Conservation (phyloP, 2,888 invertebrate species). For the Atherix ibis region DNA sequence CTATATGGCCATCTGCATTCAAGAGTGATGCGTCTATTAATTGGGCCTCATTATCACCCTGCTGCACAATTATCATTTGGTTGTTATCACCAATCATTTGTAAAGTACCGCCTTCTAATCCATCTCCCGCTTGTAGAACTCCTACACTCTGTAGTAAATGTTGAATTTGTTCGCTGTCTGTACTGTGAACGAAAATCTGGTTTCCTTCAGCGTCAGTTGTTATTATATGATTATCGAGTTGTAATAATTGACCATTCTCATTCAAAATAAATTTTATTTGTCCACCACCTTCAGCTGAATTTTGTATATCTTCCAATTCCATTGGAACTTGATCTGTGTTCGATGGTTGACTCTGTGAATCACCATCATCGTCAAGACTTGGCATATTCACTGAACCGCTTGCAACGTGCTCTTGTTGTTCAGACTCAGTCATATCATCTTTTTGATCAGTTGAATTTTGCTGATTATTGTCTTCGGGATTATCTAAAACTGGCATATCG, state of each 20-base stretch:
- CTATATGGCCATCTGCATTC: conserved; percentile 32
- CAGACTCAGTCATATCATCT: conserved; percentile 9
- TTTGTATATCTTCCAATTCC: conserved; percentile 33
- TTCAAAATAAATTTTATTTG: conserved; percentile 34
- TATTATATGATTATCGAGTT: conserved; percentile 32
- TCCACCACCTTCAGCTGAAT: conserved; percentile 28
- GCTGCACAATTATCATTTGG: conserved; percentile 33
- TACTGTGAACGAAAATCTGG: conserved; percentile 30
- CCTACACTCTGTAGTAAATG: conserved; percentile 32
- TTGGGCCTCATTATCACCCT: conserved; percentile 32
- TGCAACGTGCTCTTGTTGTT: conserved; percentile 9
- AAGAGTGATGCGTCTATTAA: conserved; percentile 31
- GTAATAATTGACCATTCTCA: conserved; percentile 31
- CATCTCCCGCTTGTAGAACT: conserved; percentile 30
- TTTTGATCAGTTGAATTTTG: conserved; percentile 7
- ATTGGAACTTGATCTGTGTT: conserved; percentile 26
- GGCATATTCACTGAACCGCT: conserved; percentile 32
- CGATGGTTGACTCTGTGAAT: conserved; percentile 18
- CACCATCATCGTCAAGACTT: conserved; percentile 32
- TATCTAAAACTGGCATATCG: conserved; percentile 32
- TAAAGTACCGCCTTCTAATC: conserved; percentile 31
- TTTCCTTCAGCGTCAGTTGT: conserved; percentile 33
- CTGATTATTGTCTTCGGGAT: conserved; percentile 19
- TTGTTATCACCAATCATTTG: conserved; percentile 34
- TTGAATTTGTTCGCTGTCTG: conserved; percentile 32